Conservation (phyloP, 2,797 vertebrate species). For the Monodelphis domestica region DNA sequence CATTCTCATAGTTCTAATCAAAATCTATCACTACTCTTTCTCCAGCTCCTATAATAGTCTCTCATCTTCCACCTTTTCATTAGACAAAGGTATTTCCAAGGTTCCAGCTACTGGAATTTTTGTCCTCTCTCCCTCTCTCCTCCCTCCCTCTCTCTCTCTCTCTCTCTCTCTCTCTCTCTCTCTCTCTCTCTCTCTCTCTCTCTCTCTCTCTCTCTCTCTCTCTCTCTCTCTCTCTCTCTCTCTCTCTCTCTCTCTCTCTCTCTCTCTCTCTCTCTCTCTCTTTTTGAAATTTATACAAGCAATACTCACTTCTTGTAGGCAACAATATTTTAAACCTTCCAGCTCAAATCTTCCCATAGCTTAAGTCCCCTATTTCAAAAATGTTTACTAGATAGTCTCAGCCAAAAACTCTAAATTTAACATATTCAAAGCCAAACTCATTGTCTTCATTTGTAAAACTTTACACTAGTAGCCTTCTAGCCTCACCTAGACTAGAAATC, state of each 20-base stretch:
- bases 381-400: not conserved
- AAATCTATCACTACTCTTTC: not conserved
- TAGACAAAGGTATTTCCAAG: not conserved
- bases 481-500: not conserved
- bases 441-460: not conserved
- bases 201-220: not conserved
- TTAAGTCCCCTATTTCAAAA: not conserved
- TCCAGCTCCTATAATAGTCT: not conserved
- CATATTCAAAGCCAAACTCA: not conserved
- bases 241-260: not conserved
- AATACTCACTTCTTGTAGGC: not conserved
- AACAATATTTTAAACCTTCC: not conserved
- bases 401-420: not conserved
- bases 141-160: not conserved
- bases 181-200: not conserved
- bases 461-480: not conserved
- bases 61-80: not conserved
- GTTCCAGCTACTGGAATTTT: not conserved
- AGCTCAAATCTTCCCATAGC: not conserved
- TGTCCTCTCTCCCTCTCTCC: not conserved
- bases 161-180: not conserved
- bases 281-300: not conserved
- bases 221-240: not conserved
- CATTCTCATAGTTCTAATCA: not conserved
- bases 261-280: not conserved